Conservation (phyloP, 2,113 vertebrate species). For the Tapirus terrestris region DNA sequence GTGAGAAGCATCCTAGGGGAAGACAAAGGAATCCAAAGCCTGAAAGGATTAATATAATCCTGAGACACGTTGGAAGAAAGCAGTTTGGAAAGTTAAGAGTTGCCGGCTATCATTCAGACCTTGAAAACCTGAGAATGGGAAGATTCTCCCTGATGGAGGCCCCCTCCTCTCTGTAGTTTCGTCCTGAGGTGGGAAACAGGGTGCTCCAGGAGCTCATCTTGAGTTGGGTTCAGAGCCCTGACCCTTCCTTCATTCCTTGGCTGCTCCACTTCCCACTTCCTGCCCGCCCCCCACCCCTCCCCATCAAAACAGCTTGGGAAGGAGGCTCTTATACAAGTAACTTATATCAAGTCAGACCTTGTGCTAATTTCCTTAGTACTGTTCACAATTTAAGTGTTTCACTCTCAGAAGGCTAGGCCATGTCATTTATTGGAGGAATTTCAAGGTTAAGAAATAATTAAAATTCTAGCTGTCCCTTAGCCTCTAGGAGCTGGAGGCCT, state of each 20-base stretch:
- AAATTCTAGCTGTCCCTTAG: neutral
- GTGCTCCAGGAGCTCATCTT: too few species aligned
- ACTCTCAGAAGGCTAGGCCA: neutral
- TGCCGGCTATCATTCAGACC: neutral
- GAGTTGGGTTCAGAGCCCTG: neutral
- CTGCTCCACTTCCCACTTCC: too few species aligned
- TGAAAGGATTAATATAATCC: neutral
- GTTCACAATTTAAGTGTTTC: neutral
- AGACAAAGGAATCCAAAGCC: neutral
- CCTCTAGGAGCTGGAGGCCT: neutral
- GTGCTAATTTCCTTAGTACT: neutral
- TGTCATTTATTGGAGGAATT: neutral
- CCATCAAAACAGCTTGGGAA: neutral
- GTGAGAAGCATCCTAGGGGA: neutral
- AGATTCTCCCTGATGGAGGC: rapidly evolving
- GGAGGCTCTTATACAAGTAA: neutral
- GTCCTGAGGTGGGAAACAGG: neutral
- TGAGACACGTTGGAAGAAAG: neutral
- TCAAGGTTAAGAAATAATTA: neutral
- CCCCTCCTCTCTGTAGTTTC: too few species aligned
- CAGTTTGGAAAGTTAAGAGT: neutral
- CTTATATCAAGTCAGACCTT: neutral
- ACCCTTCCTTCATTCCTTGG: neutral
- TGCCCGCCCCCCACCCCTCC: neutral
- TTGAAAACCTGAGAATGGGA: neutral